phyloP scores from a whole-genome alignment of 2,113 vertebrate genomes.

The Rhynchomys soricoides region DNA sequence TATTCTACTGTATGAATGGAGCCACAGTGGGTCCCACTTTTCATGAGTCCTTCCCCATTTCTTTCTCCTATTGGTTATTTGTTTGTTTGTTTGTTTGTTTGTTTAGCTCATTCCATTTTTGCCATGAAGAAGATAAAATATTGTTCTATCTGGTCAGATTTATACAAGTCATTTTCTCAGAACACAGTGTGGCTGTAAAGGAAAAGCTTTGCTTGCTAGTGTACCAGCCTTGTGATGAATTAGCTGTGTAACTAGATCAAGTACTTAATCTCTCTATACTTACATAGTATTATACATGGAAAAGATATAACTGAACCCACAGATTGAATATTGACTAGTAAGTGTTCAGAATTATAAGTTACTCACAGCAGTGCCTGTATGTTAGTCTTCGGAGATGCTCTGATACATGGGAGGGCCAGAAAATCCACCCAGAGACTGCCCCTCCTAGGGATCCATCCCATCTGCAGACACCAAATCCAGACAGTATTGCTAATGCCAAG shows the following conservation, averaged over 20 bases:
- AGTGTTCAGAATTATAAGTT: not conserved
- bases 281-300: not conserved
- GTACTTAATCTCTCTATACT: not conserved
- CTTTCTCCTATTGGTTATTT: not conserved
- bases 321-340: not conserved
- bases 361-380: not conserved
- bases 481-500: no score
- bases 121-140: not conserved
- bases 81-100: not conserved
- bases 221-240: not conserved
- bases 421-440: no score
- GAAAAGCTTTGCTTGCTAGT: not conserved
- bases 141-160: not conserved
- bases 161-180: not conserved
- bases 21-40: not conserved
- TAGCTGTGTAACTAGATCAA: not conserved
- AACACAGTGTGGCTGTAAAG: not conserved
- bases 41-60: not conserved
- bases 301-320: not conserved
- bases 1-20: not conserved
- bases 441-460: no score
- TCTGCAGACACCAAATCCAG: no score
- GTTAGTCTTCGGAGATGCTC: not conserved
- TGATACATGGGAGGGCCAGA: not conserved
- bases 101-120: not conserved